Conservation (phyloP, 2,888 invertebrate species). For the Melieria omissa region DNA sequence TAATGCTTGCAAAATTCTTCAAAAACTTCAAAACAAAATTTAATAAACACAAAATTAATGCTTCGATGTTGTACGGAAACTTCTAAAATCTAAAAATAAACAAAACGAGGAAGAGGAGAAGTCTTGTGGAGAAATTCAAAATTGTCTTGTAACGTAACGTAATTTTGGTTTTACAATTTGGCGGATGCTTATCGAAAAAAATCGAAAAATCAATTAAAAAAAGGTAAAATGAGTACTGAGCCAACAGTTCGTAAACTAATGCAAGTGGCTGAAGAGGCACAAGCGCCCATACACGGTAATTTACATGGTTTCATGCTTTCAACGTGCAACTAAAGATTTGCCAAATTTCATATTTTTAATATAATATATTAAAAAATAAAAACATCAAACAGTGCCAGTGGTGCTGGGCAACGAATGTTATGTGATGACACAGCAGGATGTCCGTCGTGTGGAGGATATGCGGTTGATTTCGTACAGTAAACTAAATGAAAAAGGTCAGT, state of each 20-base stretch:
- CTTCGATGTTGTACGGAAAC: slow-evolving; percentile 27
- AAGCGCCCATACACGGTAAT: slow-evolving; percentile 54
- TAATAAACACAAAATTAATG: slow-evolving; percentile 9
- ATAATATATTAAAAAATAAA: background rate
- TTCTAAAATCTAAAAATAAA: slow-evolving; percentile 6
- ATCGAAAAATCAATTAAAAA: background rate
- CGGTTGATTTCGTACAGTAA: slow-evolving; percentile 52
- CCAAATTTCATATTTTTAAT: background rate
- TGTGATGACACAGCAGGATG: slow-evolving; percentile 59
- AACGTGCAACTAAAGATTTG: background rate
- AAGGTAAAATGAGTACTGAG: slow-evolving; percentile 41
- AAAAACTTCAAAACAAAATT: slow-evolving; percentile 16
- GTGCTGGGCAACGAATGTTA: slow-evolving; percentile 55
- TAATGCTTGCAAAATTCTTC: background rate
- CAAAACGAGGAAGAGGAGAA: background rate
- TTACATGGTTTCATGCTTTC: background rate
- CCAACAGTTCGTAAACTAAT: slow-evolving; percentile 48
- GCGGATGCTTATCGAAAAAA: slow-evolving; percentile 12
- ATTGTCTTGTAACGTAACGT: slow-evolving; percentile 6
- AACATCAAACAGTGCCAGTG: slow-evolving; percentile 52
- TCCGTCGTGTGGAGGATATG: slow-evolving; percentile 57
- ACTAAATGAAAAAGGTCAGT: slow-evolving; percentile 46
- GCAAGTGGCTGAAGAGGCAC: slow-evolving; percentile 56
- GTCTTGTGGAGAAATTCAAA: slow-evolving; percentile 18
- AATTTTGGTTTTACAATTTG: slow-evolving; percentile 6